Conservation (phyloP, 2,113 vertebrate species). For the Pterocles gutturalis region DNA sequence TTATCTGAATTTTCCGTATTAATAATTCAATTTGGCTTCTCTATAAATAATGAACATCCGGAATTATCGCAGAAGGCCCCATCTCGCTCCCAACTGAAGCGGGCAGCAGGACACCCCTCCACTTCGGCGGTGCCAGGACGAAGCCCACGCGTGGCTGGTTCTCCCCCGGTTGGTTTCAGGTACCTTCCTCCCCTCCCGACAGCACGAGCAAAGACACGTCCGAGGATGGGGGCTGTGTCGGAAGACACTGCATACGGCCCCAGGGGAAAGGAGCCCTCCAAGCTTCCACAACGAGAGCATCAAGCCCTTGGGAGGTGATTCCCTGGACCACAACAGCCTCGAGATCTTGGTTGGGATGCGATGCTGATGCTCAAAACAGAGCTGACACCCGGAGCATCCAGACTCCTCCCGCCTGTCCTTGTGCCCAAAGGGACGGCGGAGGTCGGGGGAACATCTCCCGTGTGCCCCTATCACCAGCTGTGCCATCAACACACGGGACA, state of each 20-base stretch:
- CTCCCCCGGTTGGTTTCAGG: background rate
- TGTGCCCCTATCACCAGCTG: accelerated
- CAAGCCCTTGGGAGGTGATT: background rate
- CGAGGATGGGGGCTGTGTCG: accelerated
- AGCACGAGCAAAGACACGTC: background rate
- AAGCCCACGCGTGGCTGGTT: accelerated
- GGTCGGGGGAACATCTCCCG: background rate
- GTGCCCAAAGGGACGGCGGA: accelerated
- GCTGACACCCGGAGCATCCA: background rate
- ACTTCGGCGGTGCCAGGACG: background rate
- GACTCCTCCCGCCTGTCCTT: background rate
- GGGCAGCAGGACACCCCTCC: background rate
- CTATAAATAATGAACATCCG: conserved; percentile 50
- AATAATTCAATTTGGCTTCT: conserved; percentile 69
- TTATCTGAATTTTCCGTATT: conserved; percentile 63
- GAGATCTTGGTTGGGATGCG: accelerated
- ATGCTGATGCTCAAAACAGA: background rate
- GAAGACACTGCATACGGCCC: accelerated
- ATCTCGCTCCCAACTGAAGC: background rate
- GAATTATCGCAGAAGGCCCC: background rate
- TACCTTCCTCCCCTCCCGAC: background rate
- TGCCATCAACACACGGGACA: accelerated
- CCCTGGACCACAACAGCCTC: accelerated
- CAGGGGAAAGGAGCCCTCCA: background rate
- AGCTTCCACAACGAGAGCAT: background rate